phyloP scores from a whole-genome alignment of 2,888 invertebrate genomes.

The Callinectes sapidus region DNA sequence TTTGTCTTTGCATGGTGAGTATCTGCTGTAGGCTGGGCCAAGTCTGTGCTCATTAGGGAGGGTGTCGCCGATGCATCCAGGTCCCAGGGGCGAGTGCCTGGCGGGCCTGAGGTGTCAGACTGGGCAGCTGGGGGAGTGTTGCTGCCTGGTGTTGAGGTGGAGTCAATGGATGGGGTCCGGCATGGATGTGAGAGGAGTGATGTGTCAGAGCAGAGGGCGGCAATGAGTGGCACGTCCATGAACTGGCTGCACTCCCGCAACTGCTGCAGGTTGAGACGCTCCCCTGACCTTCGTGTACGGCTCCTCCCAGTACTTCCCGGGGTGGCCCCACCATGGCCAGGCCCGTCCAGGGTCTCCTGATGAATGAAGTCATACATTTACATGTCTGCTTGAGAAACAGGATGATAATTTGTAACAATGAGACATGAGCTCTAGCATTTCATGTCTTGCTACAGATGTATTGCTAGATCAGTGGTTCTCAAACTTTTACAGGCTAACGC shows the following conservation, averaged over 20 bases:
- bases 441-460: background rate
- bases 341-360: conserved; percentile 68
- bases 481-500: too few relatives aligned
- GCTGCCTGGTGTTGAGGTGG: conserved; percentile 56
- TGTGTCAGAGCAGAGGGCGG: conserved; percentile 94
- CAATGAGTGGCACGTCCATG: conserved; percentile 92
- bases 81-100: conserved; percentile 56
- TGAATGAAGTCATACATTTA: background rate
- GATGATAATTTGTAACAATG: background rate
- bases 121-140: conserved; percentile 55
- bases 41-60: conserved; percentile 39
- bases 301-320: conserved; percentile 65
- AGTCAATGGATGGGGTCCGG: conserved; percentile 56
- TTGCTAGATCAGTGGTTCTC: background rate
- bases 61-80: conserved; percentile 59
- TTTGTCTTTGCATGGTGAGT: conserved; percentile 32
- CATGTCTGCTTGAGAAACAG: background rate
- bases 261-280: conserved; percentile 71
- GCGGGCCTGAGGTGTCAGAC: conserved; percentile 56
- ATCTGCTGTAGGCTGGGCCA: conserved; percentile 24
- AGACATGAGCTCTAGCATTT: background rate
- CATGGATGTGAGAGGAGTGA: conserved; percentile 79
- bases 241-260: conserved; percentile 92
- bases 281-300: conserved; percentile 55
- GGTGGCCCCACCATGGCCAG: conserved; percentile 56